Percentiles rank a stretch among this genome's conserved stretches.
phyloP scores from a whole-genome alignment of 2,113 vertebrate species.

The Maccullochella peelii region DNA sequence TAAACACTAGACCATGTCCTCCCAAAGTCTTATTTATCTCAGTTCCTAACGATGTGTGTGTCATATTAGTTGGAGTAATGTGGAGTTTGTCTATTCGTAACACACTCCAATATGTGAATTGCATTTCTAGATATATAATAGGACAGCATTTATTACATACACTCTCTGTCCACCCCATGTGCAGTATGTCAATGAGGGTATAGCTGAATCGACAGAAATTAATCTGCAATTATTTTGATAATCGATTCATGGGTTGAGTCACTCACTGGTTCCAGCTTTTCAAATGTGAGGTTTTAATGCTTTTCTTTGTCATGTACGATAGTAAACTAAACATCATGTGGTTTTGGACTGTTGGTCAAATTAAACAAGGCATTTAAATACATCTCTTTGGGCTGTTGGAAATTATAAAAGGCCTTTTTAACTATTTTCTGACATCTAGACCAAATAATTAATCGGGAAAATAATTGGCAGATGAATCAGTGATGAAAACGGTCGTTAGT shows the following conservation, averaged over 20 bases:
- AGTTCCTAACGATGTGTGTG: not conserved
- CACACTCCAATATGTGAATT: not conserved
- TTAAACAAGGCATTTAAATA: too few relatives aligned
- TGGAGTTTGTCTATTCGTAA: not conserved
- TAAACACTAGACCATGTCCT: slow-evolving; percentile 15
- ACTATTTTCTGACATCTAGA: not conserved
- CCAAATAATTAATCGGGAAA: not conserved
- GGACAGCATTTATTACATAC: not conserved
- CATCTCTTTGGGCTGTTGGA: not conserved
- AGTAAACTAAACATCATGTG: not conserved
- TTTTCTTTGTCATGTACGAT: not conserved
- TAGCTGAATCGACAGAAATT: not conserved
- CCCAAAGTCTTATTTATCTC: not conserved
- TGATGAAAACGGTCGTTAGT: not conserved
- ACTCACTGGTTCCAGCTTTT: not conserved
- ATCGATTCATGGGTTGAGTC: not conserved
- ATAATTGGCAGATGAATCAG: not conserved
- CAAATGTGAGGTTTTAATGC: not conserved
- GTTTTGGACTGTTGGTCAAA: not conserved
- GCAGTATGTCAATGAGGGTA: not conserved
- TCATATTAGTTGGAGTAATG: not conserved
- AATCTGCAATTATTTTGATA: not conserved
- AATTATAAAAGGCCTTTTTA: not conserved
- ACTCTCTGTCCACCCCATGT: not conserved
- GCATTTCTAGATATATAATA: not conserved